These are phyloP conservation scores for Cyanoramphus novaezelandiae DNA, from an alignment of 2,113 vertebrate species.

Conservation along the genomic window DNA sequence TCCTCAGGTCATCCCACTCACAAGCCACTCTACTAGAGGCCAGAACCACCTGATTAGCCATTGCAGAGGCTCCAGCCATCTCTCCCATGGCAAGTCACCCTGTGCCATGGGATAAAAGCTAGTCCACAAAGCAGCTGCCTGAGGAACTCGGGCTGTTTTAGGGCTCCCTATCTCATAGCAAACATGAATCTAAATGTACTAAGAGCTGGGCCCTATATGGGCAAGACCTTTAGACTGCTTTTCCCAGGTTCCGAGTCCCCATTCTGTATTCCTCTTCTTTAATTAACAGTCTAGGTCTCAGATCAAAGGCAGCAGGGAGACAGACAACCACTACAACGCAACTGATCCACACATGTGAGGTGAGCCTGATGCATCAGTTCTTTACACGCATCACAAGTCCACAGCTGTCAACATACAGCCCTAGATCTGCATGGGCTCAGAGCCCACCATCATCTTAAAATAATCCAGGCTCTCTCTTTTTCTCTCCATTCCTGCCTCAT, in stretches of 20 bases:
- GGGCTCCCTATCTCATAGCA: not conserved
- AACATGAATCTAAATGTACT: not conserved
- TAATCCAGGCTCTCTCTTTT: not conserved
- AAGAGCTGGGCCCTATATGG: not conserved
- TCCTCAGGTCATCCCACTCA: not conserved
- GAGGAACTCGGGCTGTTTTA: not conserved
- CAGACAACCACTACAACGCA: accelerated
- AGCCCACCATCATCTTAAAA: not conserved
- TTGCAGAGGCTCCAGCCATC: not conserved
- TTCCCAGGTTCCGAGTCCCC: not conserved
- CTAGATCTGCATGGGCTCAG: not conserved
- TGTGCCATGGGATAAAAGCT: not conserved
- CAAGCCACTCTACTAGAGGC: not conserved
- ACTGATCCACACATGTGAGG: not conserved
- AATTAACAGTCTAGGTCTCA: not conserved
- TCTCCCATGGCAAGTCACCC: not conserved
- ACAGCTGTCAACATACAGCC: not conserved
- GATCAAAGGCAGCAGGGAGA: not conserved
- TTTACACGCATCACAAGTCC: not conserved
- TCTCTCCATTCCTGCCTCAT: not conserved
- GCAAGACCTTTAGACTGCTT: not conserved
- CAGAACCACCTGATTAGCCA: not conserved
- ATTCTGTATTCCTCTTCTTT: not conserved
- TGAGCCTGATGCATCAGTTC: not conserved
- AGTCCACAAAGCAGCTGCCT: not conserved